Percentiles rank a stretch among this genome's conserved stretches.
phyloP scores from a whole-genome alignment of 2,113 vertebrate genomes.

The Dascyllus trimaculatus region DNA sequence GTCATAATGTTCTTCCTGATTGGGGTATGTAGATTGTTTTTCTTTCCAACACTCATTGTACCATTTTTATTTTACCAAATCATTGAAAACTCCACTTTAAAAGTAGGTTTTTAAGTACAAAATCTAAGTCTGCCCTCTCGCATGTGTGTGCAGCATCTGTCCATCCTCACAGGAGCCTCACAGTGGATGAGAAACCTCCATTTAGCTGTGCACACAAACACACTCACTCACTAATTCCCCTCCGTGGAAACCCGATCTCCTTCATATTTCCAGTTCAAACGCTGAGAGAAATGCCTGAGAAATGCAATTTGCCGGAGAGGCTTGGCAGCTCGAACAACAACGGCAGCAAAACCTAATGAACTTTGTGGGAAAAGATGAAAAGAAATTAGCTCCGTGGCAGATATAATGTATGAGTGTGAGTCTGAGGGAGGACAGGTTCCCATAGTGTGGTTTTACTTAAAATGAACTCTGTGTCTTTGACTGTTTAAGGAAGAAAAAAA shows the following conservation, averaged over 20 bases:
- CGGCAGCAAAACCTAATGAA: constrained; percentile 70
- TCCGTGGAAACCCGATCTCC: constrained; percentile 72
- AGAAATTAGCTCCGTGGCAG: constrained; percentile 60
- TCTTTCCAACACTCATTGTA: no score
- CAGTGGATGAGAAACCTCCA: constrained; percentile 30
- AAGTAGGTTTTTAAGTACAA: no score
- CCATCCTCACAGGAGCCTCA: constrained; percentile 43
- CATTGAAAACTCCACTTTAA: no score
- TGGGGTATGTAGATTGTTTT: no score
- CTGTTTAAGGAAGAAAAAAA: constrained; percentile 44
- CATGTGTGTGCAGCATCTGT: constrained; percentile 37
- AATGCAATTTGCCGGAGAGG: constrained; percentile 72
- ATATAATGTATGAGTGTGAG: constrained; percentile 72
- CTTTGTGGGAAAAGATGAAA: constrained; percentile 77
- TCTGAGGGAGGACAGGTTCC: constrained; percentile 58
- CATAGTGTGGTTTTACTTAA: constrained; percentile 56
- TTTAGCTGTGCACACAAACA: constrained; percentile 27
- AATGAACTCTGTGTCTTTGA: constrained; percentile 18
- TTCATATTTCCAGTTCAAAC: constrained; percentile 81
- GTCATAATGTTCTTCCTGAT: no score
- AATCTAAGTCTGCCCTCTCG: neutral
- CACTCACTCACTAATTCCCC: constrained; percentile 46
- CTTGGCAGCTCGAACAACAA: constrained; percentile 72
- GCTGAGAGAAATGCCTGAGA: constrained; percentile 70
- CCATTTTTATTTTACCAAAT: no score